phyloP scores from a whole-genome alignment of 2,113 vertebrate species.

The Fukomys damarensis region DNA sequence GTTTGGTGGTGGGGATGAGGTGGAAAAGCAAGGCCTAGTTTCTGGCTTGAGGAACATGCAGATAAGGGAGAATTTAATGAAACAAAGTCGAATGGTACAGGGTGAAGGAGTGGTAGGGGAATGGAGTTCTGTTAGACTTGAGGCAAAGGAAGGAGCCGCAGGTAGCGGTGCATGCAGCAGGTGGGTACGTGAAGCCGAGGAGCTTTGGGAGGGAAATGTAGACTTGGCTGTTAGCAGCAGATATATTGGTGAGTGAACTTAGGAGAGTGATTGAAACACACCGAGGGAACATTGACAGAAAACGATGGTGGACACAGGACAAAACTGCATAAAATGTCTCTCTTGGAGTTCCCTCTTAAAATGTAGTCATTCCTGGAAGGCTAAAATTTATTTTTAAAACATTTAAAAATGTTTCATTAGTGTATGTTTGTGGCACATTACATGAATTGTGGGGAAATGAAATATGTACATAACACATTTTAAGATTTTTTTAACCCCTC shows the following conservation, averaged over 20 bases:
- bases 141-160: background rate
- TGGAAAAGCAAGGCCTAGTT: background rate
- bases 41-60: background rate
- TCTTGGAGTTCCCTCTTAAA: background rate
- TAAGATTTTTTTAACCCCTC: no score
- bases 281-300: background rate
- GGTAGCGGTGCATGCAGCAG: background rate
- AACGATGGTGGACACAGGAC: background rate
- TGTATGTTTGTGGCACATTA: no score
- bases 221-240: background rate
- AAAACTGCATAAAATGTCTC: background rate
- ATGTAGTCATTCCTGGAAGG: background rate
- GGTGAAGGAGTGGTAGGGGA: background rate
- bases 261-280: background rate
- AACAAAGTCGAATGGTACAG: background rate
- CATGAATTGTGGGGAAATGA: no score
- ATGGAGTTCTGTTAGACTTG: background rate
- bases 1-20: background rate
- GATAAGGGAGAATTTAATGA: background rate
- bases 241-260: background rate
- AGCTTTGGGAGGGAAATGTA: background rate
- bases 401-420: no score
- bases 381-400: background rate
- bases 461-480: no score
- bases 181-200: background rate